A percentile compares a stretch with the other conserved stretches of the same genome.
phyloP scores from a whole-genome alignment of 1,140 invertebrate genomes.

The Harlomillsia oculata region DNA sequence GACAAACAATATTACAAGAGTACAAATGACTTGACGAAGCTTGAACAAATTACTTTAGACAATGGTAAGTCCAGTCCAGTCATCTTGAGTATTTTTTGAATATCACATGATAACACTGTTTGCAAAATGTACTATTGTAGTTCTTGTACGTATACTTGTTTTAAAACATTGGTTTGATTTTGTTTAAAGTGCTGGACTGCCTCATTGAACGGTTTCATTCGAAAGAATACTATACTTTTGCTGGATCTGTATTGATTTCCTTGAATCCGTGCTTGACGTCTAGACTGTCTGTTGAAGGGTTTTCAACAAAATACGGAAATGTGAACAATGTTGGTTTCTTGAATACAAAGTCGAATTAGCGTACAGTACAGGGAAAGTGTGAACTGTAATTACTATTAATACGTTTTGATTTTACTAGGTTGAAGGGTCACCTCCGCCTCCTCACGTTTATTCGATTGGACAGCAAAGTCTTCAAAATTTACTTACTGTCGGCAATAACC shows the following conservation, averaged over 20 bases:
- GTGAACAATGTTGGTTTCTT: background rate
- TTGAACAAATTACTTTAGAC: constrained; percentile 22
- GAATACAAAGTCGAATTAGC: too few species aligned
- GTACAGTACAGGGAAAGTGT: background rate
- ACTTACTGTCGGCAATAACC: constrained; percentile 34
- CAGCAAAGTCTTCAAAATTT: constrained; percentile 18
- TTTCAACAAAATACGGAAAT: background rate
- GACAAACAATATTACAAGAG: background rate
- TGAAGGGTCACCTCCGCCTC: background rate
- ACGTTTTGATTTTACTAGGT: background rate
- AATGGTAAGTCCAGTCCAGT: constrained; percentile 25
- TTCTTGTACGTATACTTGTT: too few species aligned
- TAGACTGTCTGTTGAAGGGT: too few species aligned
- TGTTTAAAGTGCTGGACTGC: constrained; percentile 24
- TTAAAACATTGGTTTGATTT: background rate
- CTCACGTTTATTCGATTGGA: constrained; percentile 28
- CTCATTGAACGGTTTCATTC: constrained; percentile 10
- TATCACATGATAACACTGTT: background rate
- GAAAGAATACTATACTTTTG: constrained; percentile 19
- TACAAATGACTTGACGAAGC: constrained; percentile 19
- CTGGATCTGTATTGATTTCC: constrained; percentile 20
- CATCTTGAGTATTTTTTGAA: too few species aligned
- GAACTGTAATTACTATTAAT: background rate
- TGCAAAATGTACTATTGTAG: background rate
- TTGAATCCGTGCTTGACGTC: constrained; percentile 19